phyloP scores from a whole-genome alignment of 1,140 invertebrate genomes.

The Danaus melanippus region DNA sequence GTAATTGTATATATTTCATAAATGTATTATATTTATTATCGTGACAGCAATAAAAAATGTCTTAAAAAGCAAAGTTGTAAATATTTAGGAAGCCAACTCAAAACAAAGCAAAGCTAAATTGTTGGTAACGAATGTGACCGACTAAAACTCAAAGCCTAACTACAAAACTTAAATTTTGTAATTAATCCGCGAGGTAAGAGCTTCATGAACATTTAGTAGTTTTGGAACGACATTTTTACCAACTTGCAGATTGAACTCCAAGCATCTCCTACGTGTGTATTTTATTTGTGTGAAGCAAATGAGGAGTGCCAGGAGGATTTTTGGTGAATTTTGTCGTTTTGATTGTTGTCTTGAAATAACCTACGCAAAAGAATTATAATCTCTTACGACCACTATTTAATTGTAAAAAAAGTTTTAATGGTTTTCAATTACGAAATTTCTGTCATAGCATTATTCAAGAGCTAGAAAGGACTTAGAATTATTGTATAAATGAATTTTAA shows the following conservation, averaged over 20 bases:
- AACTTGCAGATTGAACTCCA: constrained; percentile 38
- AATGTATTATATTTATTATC: background rate
- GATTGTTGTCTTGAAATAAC: constrained; percentile 61
- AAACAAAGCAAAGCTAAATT: constrained; percentile 21
- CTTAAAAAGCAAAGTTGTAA: constrained; percentile 12
- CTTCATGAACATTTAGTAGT: constrained; percentile 25
- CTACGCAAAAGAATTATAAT: constrained; percentile 47
- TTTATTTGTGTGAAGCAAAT: constrained; percentile 68
- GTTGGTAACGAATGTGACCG: constrained; percentile 19
- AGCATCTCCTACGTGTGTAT: constrained; percentile 57
- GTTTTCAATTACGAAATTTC: no score
- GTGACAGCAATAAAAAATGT: constrained; percentile 4
- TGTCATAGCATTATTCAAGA: no score
- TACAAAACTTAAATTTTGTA: constrained; percentile 32
- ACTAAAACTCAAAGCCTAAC: constrained; percentile 31
- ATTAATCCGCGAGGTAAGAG: constrained; percentile 33
- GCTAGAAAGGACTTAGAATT: no score
- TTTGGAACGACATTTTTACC: constrained; percentile 27
- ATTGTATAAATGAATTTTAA: no score
- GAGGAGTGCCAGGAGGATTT: constrained; percentile 59
- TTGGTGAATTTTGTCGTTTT: constrained; percentile 61
- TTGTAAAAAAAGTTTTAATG: no score
- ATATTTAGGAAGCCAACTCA: constrained; percentile 9
- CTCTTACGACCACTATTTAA: no score
- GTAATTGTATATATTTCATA: no score